Evolutionary conservation across 2,888 invertebrate species (phyloP).

Genomic region (Melinaea marsaeus): DNA sequence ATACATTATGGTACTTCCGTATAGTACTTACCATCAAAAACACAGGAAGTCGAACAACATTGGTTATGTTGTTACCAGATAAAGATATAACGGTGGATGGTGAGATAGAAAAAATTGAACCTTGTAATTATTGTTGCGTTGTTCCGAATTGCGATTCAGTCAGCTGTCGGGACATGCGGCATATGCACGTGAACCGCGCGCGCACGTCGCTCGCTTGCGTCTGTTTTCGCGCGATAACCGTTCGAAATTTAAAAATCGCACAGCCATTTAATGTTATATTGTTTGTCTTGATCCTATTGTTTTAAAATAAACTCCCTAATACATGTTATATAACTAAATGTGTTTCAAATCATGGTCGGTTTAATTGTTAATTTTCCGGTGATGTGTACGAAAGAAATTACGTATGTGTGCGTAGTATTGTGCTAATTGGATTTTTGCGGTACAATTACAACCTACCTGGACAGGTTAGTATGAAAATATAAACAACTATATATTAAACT

Average conservation of each 20-base stretch:
- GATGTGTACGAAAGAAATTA: slow-evolving; percentile 24
- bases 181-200: slow-evolving; percentile 71
- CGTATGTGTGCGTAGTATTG: slow-evolving; percentile 40
- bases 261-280: slow-evolving; percentile 11
- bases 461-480: slow-evolving; percentile 27
- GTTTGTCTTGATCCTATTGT: not conserved
- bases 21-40: slow-evolving; percentile 41
- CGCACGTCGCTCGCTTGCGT: slow-evolving; percentile 51
- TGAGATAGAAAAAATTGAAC: slow-evolving; percentile 62
- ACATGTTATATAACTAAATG: slow-evolving; percentile 28
- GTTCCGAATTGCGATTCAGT: slow-evolving; percentile 75
- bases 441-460: slow-evolving; percentile 20
- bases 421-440: slow-evolving; percentile 33
- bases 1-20: slow-evolving; percentile 49
- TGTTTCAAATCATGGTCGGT: slow-evolving; percentile 18
- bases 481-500: slow-evolving; percentile 14
- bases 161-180: slow-evolving; percentile 72
- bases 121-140: slow-evolving; percentile 62
- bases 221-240: slow-evolving; percentile 38
- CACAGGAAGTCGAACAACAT: slow-evolving; percentile 55
- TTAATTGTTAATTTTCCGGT: slow-evolving; percentile 27
- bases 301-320: too few species aligned
- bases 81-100: slow-evolving; percentile 41
- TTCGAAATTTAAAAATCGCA: slow-evolving; percentile 28
- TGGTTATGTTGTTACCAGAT: slow-evolving; percentile 39